Base-by-base conservation (phyloP, 2,797 vertebrate species). In the Muscicapa comitata region DNA sequence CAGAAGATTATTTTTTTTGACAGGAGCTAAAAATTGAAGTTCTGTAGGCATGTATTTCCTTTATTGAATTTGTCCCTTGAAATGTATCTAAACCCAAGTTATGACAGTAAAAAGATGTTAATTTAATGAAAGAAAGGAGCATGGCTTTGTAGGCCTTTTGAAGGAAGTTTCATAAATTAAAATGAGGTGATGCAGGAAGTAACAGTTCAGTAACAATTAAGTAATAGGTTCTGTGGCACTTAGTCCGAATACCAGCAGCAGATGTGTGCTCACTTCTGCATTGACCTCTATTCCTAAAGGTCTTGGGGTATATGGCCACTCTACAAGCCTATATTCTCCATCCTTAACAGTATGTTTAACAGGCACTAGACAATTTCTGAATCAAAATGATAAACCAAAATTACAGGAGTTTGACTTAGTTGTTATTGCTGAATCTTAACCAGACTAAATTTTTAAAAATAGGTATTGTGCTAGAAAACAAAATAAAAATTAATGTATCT, bases 301-400 rank as follows among this genome's bases (percentile, higher is more conserved):
- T 63, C 1, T 7, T 70, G 19, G 59, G 11, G 13, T 77, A 25
- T 4, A 5, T 1, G 3, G 5, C 17, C 2, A n/a, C 37, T 16
- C 62, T 71, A 9, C 1, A 28, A 55, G 26, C 11, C 26, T 45
- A 3, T 54, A 8, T 70, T 16, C 4, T 76, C 47, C 7, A 10
- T 57, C 17, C 61, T 68, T 48, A 72, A 33, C 15, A 35, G 3
- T 48, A 15, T 68, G 12, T 20, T 45, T 31, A 90, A 62, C 6
- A 47, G 75, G 9, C 20, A 47, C 4, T 58, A 65, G 38, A 4
- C 11, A 16, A 19, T 71, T 81, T 75, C 59, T 68, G 35, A 62
- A 66, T 57, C 17, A 62, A 79, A 76, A 25, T 28, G 6, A 7
- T 67, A 35, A 35, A 35, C 19, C 17, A 54, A 18, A 79, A 58